Conservation (phyloP, 1,140 invertebrate species). For the Anastatus disparis region DNA sequence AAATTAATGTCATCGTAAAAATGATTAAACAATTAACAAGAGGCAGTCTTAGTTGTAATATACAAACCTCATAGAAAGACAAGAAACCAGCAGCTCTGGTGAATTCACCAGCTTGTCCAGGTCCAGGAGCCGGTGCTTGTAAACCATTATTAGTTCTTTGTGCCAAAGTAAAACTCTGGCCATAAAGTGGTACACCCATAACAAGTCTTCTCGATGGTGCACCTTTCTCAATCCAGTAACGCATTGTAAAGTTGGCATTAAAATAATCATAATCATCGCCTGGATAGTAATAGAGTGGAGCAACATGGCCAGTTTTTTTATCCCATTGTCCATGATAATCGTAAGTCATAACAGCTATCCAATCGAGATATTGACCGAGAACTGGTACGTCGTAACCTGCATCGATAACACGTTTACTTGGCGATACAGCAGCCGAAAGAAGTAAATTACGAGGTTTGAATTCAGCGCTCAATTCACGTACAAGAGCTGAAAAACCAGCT, state of each 20-base stretch:
- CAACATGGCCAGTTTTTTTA: constrained; percentile 82
- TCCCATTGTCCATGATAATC: constrained; percentile 87
- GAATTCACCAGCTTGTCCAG: constrained; percentile 81
- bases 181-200: constrained; percentile 86
- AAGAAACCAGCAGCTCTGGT: constrained; percentile 84
- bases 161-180: constrained; percentile 81
- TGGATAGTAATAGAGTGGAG: constrained; percentile 79
- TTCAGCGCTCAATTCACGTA: constrained; percentile 68
- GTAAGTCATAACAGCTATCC: constrained; percentile 89
- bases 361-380: constrained; percentile 79
- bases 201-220: constrained; percentile 80
- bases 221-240: constrained; percentile 84
- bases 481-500: constrained; percentile 65
- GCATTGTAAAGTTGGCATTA: constrained; percentile 84
- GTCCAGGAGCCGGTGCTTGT: constrained; percentile 76
- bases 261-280: constrained; percentile 77
- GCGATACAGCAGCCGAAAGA: constrained; percentile 71
- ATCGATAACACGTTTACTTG: constrained; percentile 68
- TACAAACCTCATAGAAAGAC: constrained; percentile 86
- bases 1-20: too few relatives aligned
- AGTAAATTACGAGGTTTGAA: constrained; percentile 68
- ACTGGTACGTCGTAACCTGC: constrained; percentile 79
- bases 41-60: background rate
- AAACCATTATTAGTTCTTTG: constrained; percentile 70
- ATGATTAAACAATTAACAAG: background rate